Base-by-base conservation (phyloP, 2,888 invertebrate genomes). In the Plutella xylostella region DNA sequence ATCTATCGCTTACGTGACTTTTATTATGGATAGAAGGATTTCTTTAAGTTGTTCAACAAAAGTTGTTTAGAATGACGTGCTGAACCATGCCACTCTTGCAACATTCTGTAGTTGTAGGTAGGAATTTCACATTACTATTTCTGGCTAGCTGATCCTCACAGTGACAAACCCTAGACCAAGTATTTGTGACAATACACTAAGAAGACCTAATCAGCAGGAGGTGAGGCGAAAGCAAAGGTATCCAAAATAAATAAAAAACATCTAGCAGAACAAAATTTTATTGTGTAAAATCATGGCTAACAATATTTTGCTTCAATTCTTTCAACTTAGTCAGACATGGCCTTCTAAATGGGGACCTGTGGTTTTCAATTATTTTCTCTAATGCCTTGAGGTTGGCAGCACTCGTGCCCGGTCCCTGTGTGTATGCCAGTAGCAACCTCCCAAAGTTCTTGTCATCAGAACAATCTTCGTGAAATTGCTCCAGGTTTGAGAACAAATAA, bases 331-430 rank as follows among this genome's bases (percentile, higher is more conserved):
- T 58, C 11, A 56, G 9, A 57, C 80, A 80, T 0, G 69, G 67
- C 39, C 63, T 69, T 49, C 61, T 70, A 42, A 76, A 79, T 0
- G 67, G 59, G 1, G 78, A 69, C 6, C 50, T 58, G 40, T 79
- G 77, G 0, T 40, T 44, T 18, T 69, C 65, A 4, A 79, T 41
- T 4, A 72, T 46, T 17, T 57, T 58, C 46, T 61, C 58, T 3
- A 75, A n/a, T 0, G 33, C n/a, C 4, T 41, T 18, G 3, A 45
- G 31, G 15, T 9, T 54, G 9, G 52, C 1, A 51, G 25, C 14
- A 37, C n/a, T 61, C 69, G 25, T 63, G 60, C 2, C 53, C 48
- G 15, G 17, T 15, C n/a, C n/a, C 50, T 77, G 70, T 11, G 80
- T 47, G 53, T 53, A 77, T 0, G 55, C 40, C 1, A 77, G 46